Percentiles rank a stretch among this genome's conserved stretches.
These are phyloP conservation scores for Lamprotornis superbus DNA, from an alignment of 2,113 vertebrate species.

Conservation along the genomic window DNA sequence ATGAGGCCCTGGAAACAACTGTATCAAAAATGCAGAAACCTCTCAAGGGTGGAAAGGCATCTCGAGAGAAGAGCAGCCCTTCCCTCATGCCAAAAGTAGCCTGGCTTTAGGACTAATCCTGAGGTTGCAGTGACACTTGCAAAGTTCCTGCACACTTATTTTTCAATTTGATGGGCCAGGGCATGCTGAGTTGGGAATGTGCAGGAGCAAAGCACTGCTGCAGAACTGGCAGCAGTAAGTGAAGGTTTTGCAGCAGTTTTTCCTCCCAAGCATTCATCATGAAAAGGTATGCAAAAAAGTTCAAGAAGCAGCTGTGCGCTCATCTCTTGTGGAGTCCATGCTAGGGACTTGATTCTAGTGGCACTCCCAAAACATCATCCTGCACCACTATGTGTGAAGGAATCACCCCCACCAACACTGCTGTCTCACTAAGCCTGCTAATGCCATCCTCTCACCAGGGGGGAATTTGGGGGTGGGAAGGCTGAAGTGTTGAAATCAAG, in stretches of 20 bases:
- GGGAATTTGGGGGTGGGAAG: not conserved
- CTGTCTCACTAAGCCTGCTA: not conserved
- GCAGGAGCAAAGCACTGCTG: not conserved
- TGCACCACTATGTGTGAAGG: not conserved
- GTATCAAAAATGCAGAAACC: constrained; percentile 34
- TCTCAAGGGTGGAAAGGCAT: constrained; percentile 8
- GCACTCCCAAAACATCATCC: not conserved
- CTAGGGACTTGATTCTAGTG: not conserved
- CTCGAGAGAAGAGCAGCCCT: not conserved
- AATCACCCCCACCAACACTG: not conserved
- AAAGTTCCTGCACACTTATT: not conserved
- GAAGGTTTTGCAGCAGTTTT: not conserved
- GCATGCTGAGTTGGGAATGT: fast-evolving
- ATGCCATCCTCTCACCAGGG: not conserved
- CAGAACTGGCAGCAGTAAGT: fast-evolving
- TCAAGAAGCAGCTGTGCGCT: not conserved
- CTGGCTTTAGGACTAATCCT: not conserved
- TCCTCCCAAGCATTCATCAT: not conserved
- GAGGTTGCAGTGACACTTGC: not conserved
- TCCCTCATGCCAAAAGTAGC: not conserved
- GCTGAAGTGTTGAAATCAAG: not conserved
- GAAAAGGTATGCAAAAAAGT: not conserved
- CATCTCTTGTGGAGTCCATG: not conserved
- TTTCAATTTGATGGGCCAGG: not conserved
- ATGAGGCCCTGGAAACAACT: not conserved